These are phyloP conservation scores for Zoanthus solanderi DNA, from an alignment of 92 coral and sea anemone genomes.

Conservation along the genomic window DNA sequence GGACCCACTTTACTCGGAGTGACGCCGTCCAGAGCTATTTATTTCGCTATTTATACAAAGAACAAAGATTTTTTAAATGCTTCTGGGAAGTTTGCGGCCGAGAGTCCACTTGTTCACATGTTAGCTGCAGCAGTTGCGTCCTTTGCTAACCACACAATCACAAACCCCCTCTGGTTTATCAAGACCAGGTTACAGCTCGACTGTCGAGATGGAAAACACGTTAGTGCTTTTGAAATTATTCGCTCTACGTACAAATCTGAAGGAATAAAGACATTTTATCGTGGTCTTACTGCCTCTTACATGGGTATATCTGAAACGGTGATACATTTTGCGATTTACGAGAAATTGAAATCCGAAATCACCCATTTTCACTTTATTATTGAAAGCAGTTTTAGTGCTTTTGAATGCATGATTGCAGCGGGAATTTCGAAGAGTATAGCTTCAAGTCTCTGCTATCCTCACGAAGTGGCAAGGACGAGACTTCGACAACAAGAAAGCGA, in stretches of 20 bases:
- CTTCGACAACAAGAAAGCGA: constrained; percentile 91
- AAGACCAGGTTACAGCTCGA: constrained; percentile 95
- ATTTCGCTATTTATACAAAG: constrained; percentile 88
- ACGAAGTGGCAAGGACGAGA: constrained; percentile 95
- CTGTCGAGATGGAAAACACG: constrained; percentile 67
- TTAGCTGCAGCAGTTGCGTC: constrained; percentile 89
- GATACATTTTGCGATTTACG: constrained; percentile 92
- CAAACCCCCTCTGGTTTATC: constrained; percentile 96
- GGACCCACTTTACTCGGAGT: constrained; percentile 88
- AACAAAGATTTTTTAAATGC: constrained; percentile 75
- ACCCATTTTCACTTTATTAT: constrained; percentile 56
- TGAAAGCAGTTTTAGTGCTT: constrained; percentile 61
- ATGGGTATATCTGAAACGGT: constrained; percentile 96
- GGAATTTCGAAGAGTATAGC: constrained; percentile 92
- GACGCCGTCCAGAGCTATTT: constrained; percentile 92
- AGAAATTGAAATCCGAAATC: constrained; percentile 71
- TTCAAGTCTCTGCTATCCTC: constrained; percentile 90
- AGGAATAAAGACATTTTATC: constrained; percentile 91
- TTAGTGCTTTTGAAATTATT: constrained; percentile 70
- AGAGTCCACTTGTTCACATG: constrained; percentile 80
- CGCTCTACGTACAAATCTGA: constrained; percentile 82
- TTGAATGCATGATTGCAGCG: constrained; percentile 91
- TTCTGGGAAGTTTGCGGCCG: constrained; percentile 71
- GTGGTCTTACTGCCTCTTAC: constrained; percentile 96
- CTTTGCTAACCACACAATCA: constrained; percentile 84